Percentiles rank a stretch among this genome's conserved stretches.
These are phyloP conservation scores for Apostichopus californicus DNA, from an alignment of 35 echinoderm and acorn worm genomes.

Conservation along the genomic window DNA sequence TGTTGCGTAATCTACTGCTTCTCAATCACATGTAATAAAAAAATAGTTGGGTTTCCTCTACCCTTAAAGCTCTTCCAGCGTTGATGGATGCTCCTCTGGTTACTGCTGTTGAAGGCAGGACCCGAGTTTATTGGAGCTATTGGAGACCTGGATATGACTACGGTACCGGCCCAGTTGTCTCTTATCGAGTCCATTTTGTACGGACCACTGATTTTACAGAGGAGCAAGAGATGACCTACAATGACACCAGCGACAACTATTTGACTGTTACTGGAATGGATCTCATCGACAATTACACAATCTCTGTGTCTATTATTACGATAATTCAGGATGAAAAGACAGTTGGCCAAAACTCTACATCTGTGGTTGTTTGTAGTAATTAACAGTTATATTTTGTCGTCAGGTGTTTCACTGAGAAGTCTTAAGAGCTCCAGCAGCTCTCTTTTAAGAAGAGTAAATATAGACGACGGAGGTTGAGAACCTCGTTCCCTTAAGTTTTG, in stretches of 20 bases:
- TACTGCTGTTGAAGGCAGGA: neutral
- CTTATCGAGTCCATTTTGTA: neutral
- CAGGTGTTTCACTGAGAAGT: too few species aligned
- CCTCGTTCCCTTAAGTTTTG: too few species aligned
- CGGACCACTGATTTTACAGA: neutral
- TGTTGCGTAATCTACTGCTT: too few species aligned
- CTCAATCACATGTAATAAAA: too few species aligned
- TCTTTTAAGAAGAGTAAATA: too few species aligned
- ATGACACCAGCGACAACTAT: neutral
- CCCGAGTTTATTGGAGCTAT: neutral
- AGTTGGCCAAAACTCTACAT: neutral
- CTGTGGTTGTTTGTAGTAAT: neutral
- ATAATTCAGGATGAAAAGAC: neutral
- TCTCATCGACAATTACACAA: neutral
- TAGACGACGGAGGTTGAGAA: too few species aligned
- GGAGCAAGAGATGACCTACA: neutral
- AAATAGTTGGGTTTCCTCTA: neutral
- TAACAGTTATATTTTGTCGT: too few species aligned
- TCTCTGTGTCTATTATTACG: neutral
- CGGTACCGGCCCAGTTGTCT: neutral
- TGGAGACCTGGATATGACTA: slow-evolving; percentile 11
- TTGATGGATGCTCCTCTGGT: neutral
- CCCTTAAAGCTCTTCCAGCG: neutral
- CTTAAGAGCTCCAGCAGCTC: too few species aligned
- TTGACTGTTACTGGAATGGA: neutral